phyloP scores from a whole-genome alignment of 2,888 invertebrate genomes.

The Pseudococcus longispinus region DNA sequence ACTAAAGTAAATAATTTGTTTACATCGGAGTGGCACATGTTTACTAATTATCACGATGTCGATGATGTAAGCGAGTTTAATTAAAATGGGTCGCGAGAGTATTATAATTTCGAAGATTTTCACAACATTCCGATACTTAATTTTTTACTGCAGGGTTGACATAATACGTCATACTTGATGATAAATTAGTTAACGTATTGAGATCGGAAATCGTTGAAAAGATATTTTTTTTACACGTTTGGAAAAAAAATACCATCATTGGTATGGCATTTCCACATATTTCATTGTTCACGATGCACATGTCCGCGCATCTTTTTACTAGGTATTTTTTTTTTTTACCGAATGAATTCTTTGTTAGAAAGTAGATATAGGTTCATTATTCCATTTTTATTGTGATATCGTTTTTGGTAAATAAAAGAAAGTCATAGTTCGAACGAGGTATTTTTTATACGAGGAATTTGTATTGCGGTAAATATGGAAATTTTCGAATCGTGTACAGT shows the following conservation, averaged over 20 bases:
- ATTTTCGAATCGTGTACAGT: neutral
- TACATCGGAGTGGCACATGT: neutral
- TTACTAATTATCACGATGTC: neutral
- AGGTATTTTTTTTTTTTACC: neutral
- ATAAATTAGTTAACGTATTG: neutral
- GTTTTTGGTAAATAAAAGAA: neutral
- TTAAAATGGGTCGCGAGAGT: neutral
- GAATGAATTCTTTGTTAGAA: neutral
- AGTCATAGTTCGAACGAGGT: neutral
- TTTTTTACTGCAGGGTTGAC: neutral
- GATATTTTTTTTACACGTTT: neutral
- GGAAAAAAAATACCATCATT: no score
- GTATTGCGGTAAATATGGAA: neutral
- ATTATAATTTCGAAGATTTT: neutral
- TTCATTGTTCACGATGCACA: no score
- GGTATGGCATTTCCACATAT: neutral
- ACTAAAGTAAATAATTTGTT: constrained; percentile 1
- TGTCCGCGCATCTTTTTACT: neutral
- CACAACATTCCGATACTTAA: neutral
- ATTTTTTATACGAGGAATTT: neutral
- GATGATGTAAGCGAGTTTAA: neutral
- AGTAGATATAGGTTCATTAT: neutral
- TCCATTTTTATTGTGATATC: neutral
- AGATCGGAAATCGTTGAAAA: neutral
- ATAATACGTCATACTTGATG: neutral